These are phyloP conservation scores for Pristionchus mayeri DNA, from an alignment of 2,888 invertebrate genomes.

Conservation along the genomic window DNA sequence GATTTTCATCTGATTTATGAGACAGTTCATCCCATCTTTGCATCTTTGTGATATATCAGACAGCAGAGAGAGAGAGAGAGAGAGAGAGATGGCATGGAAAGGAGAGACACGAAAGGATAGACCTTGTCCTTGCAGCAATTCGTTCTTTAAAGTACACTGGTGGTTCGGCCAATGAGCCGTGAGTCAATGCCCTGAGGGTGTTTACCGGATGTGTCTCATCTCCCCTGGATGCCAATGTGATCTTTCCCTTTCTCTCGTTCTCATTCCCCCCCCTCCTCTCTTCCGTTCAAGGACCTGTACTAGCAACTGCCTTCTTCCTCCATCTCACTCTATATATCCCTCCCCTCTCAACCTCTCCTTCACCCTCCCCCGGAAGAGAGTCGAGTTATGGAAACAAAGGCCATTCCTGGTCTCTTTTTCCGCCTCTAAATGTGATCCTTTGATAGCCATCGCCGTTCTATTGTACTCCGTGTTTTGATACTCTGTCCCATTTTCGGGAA, in stretches of 20 bases:
- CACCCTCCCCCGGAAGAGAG: neutral
- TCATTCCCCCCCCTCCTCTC: neutral
- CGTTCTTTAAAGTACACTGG: no score
- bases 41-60: no score
- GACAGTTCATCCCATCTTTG: no score
- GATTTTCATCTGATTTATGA: no score
- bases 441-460: neutral
- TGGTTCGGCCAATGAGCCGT: neutral
- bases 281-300: constrained; percentile 36
- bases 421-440: neutral
- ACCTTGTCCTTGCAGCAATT: no score
- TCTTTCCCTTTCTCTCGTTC: neutral
- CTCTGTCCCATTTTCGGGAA: neutral
- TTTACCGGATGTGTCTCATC: neutral
- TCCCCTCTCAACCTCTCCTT: neutral
- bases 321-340: neutral
- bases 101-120: no score
- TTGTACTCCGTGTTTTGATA: neutral
- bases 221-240: constrained; percentile 25
- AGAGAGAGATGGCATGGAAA: no score
- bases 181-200: neutral
- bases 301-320: constrained; percentile 26
- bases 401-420: constrained; percentile 8
- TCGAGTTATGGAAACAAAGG: constrained; percentile 28
- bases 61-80: no score